Conservation (phyloP, 2,113 vertebrate species). For the Proterorhinus semilunaris region DNA sequence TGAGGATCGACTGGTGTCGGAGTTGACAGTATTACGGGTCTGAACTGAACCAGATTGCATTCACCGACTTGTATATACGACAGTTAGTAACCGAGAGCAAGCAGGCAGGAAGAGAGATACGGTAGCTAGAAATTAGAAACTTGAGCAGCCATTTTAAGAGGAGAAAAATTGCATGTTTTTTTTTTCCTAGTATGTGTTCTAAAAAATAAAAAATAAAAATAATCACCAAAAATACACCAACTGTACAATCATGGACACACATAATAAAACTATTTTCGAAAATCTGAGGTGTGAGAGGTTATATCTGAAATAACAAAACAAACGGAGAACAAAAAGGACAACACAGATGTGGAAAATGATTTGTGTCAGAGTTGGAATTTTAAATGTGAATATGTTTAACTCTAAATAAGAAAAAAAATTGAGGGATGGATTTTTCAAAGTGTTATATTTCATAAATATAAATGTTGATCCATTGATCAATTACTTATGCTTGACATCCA, state of each 20-base stretch:
- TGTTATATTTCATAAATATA: too few species aligned
- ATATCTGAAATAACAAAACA: slow-evolving; percentile 55
- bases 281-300: slow-evolving; percentile 57
- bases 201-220: slow-evolving; percentile 6
- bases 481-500: too few species aligned
- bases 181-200: slow-evolving; percentile 38
- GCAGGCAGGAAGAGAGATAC: slow-evolving; percentile 9
- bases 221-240: slow-evolving; percentile 49
- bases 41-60: slow-evolving; percentile 23
- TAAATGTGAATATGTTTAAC: too few species aligned
- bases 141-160: slow-evolving; percentile 47
- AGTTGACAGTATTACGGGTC: slow-evolving; percentile 38
- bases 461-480: too few species aligned
- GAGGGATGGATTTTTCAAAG: too few species aligned
- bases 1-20: slow-evolving; percentile 25
- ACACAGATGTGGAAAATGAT: slow-evolving; percentile 45
- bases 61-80: slow-evolving; percentile 25
- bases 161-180: slow-evolving; percentile 59
- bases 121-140: slow-evolving; percentile 5
- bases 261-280: slow-evolving; percentile 39
- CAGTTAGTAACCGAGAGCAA: not conserved
- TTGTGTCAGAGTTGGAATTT: too few species aligned
- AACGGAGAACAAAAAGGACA: slow-evolving; percentile 56
- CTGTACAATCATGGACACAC: slow-evolving; percentile 63
- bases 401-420: too few species aligned